Base-by-base conservation (phyloP, 1,140 invertebrate genomes). In the Trachymyrmex cornetzi region DNA sequence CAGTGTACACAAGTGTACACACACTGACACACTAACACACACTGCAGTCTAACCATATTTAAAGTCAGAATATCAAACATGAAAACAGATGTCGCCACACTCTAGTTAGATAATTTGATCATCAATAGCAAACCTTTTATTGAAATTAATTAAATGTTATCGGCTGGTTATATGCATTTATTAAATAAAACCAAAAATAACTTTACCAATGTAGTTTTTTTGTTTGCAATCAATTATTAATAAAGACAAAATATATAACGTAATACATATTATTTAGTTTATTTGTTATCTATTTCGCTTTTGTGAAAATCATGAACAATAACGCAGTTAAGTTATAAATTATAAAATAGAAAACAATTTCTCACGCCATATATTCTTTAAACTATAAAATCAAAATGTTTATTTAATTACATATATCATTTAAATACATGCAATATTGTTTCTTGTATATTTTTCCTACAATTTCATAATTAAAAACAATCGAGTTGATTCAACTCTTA, bases 341-440 rank as follows among this genome's bases (percentile, higher is more conserved):
- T 6, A 48, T 22, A 27, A 38, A 55, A 24, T 57, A 24, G 0
- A 14, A 38, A 27, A n/a, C 14, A 22, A 44, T 14, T 14, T 67
- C 64, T 55, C 50, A 2, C n/a, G 19, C 19, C 5, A 72, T 19
- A 27, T 5, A 71, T 14, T 11, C n/a, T 34, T 14, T 74, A 34
- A 75, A 14, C 12, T 48, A 61, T 9, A 27, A 84, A 48, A 63
- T 71, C 27, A 69, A 30, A 22, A 63, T 24, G 3, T 84, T 59
- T 74, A 59, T 59, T 72, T 44, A 61, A 72, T 30, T 22, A 61
- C 48, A 48, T n/a, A n/a, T n/a, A 59, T 44, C 38, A 6, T 48
- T 63, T 71, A 48, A 14, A 50, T 50, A 27, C 27, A 12, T 24
- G n/a, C 44, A 38, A 48, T 53, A 63, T 22, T 7, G 12, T 30